A percentile compares a stretch with the other conserved stretches of the same genome.
Evolutionary conservation across 2,113 vertebrate species (phyloP).

Genomic region (Anhinga anhinga): DNA sequence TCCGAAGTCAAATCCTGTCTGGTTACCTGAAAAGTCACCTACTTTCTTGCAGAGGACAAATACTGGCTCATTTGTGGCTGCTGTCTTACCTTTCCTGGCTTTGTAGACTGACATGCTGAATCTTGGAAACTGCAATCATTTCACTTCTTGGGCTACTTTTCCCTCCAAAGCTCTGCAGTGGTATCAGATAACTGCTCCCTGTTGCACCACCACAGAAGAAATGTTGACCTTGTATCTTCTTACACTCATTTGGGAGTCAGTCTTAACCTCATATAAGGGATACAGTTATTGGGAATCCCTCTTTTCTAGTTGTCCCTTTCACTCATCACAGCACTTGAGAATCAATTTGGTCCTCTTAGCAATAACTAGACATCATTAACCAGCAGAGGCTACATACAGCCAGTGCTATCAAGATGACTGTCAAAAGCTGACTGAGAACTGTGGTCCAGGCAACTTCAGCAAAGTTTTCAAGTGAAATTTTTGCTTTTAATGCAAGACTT

Average conservation of each 20-base stretch:
- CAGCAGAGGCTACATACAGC: not conserved
- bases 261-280: not conserved
- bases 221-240: rapidly evolving
- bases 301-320: not conserved
- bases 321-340: not conserved
- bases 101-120: not conserved
- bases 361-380: not conserved
- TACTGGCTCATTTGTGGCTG: not conserved
- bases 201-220: not conserved
- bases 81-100: not conserved
- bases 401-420: not conserved
- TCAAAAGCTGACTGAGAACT: not conserved
- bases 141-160: not conserved
- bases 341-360: not conserved
- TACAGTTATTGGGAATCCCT: not conserved
- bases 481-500: not conserved
- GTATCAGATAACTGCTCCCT: not conserved
- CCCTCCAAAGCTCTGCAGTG: not conserved
- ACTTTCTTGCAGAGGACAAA: not conserved
- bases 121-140: rapidly evolving
- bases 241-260: not conserved
- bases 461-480: not conserved
- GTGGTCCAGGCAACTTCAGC: not conserved
- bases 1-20: not conserved
- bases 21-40: not conserved